phyloP scores from a whole-genome alignment of 2,113 vertebrate genomes.

The Trogon surrucura region DNA sequence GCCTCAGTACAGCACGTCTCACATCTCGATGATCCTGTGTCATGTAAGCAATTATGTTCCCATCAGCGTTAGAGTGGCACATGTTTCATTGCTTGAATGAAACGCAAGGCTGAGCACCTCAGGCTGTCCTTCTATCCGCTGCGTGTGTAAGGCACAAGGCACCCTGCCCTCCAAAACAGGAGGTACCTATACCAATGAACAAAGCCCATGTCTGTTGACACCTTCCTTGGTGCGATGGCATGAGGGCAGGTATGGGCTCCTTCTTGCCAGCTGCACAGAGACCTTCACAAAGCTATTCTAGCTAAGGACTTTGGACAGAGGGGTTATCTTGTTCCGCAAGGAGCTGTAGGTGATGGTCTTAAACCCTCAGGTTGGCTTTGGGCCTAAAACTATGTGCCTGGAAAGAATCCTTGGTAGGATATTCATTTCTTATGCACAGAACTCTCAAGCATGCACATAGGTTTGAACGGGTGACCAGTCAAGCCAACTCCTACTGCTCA shows the following conservation, averaged over 20 bases:
- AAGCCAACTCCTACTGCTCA: fast-evolving
- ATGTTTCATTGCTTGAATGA: not conserved
- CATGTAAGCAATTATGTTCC: not conserved
- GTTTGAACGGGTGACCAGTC: not conserved
- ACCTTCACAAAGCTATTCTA: not conserved
- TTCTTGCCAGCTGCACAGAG: not conserved
- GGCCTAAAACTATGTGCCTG: not conserved
- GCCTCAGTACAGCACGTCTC: not conserved
- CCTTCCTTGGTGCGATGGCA: not conserved
- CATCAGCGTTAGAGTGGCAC: not conserved
- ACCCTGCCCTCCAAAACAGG: not conserved
- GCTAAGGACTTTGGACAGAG: not conserved
- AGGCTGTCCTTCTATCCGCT: not conserved
- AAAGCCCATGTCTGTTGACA: not conserved
- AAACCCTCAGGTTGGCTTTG: not conserved
- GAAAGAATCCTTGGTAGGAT: not conserved
- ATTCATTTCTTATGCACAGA: not conserved
- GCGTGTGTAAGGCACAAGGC: not conserved
- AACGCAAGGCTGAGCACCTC: not conserved
- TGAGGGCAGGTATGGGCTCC: not conserved
- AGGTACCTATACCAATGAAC: fast-evolving
- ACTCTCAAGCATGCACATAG: not conserved
- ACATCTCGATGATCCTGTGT: not conserved
- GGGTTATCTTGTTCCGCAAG: not conserved
- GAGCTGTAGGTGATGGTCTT: not conserved